Evolutionary conservation across 2,888 invertebrate species (phyloP), one percentile per base, ranked within the genome.

Genomic region (Acleris cristana): DNA sequence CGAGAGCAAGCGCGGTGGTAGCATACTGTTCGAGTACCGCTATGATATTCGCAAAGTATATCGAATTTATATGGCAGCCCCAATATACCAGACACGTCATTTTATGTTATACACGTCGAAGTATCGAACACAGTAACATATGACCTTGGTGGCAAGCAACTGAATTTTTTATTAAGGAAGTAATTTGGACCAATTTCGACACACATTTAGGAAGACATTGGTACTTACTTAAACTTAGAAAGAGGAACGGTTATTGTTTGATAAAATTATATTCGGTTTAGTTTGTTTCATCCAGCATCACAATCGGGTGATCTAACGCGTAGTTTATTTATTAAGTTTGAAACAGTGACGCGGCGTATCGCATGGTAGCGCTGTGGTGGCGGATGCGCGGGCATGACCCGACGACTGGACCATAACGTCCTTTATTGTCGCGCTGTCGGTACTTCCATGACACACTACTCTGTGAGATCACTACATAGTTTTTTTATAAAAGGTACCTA

Each of bases 381-480:
- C 78, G 79, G 84, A 85, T 82, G 81, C 80, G 72, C 79, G 76
- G 76, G 78, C 82, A 77, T 83, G 83, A 83, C 72, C 70, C 60
- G 64, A 45, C 81, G 81, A 81, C 81, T 85, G 83, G 82, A 86
- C 85, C 87, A 79, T 79, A 78, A 84, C 87, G 78, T 69, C 77
- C 73, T 14, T 40, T 40, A 80, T 82, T 83, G 82, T 85, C 76
- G 73, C n/a, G 30, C 51, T 51, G 34, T 34, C 49, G 23, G 53
- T 59, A 18, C 59, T 40, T 45, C 26, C 66, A 18, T 5, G 4
- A 14, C 51, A 49, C 55, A 26, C 26, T 1, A 26, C 26, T 26
- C 54, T 14, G 14, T 40, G 40, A 40, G 66, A 66, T 57, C 66
- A 61, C 66, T 56, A 57, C 52, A 66, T 49, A 45, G 57, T 40